Conservation (phyloP, 2,888 invertebrate species). For the Drosophila parthenogenetica region DNA sequence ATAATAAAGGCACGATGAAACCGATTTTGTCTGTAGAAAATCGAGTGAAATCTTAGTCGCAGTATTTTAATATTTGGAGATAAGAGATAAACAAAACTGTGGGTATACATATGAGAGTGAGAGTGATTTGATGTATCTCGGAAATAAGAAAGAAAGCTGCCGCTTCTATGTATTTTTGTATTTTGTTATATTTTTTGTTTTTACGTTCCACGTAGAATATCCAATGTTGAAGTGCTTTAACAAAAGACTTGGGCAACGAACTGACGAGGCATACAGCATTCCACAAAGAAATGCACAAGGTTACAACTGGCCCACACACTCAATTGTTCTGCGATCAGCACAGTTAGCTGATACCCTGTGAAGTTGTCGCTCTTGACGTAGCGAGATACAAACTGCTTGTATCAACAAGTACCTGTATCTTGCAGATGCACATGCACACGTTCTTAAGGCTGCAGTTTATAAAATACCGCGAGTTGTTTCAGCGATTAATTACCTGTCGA, state of each 20-base stretch:
- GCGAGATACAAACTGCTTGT: constrained; percentile 1
- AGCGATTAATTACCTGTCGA: constrained; percentile 64
- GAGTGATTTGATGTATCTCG: constrained; percentile 27
- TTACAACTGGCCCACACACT: constrained; percentile 29
- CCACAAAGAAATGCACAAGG: constrained; percentile 45
- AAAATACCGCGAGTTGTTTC: constrained; percentile 9
- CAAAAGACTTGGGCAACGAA: constrained; percentile 75
- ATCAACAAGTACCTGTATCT: constrained; percentile 12
- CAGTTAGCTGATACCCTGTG: constrained; percentile 61
- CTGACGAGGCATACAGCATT: constrained; percentile 55
- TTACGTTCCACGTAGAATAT: constrained; percentile 61
- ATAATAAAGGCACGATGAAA: constrained; percentile 38
- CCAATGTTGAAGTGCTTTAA: constrained; percentile 30
- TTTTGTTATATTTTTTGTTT: constrained; percentile 9
- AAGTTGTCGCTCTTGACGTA: constrained; percentile 33
- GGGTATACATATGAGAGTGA: constrained; percentile 63
- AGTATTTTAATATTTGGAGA: constrained; percentile 56
- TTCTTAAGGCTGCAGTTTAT: constrained; percentile 40
- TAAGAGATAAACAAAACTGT: constrained; percentile 67
- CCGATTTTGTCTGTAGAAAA: constrained; percentile 34
- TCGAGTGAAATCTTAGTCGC: constrained; percentile 51
- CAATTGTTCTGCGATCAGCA: constrained; percentile 54
- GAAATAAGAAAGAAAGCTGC: constrained; percentile 43
- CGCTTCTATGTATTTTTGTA: background rate
- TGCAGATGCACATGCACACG: constrained; percentile 53